Evolutionary conservation across 53 echinoderm and acorn worm genomes (phyloP).

Genomic region (Glandiceps talaboti): DNA sequence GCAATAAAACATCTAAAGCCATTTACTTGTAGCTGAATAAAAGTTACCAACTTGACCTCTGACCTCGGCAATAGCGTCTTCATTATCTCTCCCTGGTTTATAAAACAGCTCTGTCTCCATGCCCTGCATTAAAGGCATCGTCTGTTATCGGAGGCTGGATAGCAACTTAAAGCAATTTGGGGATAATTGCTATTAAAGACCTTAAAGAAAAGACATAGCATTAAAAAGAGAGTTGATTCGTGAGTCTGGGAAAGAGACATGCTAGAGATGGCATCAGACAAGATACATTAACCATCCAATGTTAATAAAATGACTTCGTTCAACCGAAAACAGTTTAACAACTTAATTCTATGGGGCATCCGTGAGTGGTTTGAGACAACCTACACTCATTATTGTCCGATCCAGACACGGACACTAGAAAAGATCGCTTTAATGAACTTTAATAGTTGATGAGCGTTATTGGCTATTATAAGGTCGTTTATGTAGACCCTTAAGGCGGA

Average conservation of each 20-base stretch:
- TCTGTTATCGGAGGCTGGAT: neutral
- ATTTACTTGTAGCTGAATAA: no score
- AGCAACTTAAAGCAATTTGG: neutral
- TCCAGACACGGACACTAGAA: neutral
- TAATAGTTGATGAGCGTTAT: neutral
- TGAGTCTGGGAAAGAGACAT: neutral
- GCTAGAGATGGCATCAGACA: neutral
- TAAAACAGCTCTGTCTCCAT: neutral
- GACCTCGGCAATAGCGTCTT: neutral
- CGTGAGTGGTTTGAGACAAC: neutral
- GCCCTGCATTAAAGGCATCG: neutral
- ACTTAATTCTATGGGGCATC: neutral
- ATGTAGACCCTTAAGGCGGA: neutral
- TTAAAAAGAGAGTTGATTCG: neutral
- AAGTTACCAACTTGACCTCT: no score
- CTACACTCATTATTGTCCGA: neutral
- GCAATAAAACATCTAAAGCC: no score
- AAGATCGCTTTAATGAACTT: neutral
- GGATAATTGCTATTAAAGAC: neutral
- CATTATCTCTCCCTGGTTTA: neutral
- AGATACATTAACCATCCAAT: neutral
- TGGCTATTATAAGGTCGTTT: neutral
- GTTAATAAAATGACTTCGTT: neutral
- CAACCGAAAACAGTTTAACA: neutral
- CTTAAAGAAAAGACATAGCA: neutral